Evolutionary conservation across 1,140 invertebrate species (phyloP), one percentile per base, ranked within the genome.

Genomic region (Helicoverpa zea): DNA sequence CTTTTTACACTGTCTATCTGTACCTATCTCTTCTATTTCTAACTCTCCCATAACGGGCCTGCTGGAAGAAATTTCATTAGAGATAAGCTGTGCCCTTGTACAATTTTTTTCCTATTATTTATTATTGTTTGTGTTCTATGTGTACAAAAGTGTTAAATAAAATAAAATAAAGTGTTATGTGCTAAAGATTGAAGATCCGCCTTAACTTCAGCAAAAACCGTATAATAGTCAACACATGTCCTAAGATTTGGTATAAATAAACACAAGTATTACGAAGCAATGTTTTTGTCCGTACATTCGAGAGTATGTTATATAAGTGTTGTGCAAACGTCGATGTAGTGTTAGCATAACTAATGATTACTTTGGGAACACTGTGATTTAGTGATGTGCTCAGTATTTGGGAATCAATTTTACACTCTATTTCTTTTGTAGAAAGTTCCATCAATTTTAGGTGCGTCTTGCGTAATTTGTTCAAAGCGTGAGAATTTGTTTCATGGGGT

Each of bases 391-490:
- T 18, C 14, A 63, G 7, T 23, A 30, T 49, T 18, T 49, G 29
- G n/a, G 9, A 51, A n/a, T 35, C 61, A 43, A 47, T 23, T 18
- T 51, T 47, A 68, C 18, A 47, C 51, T 68, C 64, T 68, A 51
- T 68, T 68, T 68, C 10, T 30, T 49, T 47, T 18, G 47, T 68
- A 64, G 61, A 68, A 68, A 68, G 64, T 68, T 43, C 12, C 47
- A 51, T 68, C 47, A 68, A 68, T 47, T 64, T 35, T 3, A 63
- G 12, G 11, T 13, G 64, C 47, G 47, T n/a, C 61, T 64, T 64
- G 61, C 61, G n/a, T 64, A 58, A 58, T 11, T 7, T 18, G 16
- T 18, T 9, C 16, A 16, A 16, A 56, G 7, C 56, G 56, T 23
- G 12, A 2, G 56, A 58, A 23, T 58, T 7, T 58, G 23, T 58